These are phyloP conservation scores for Rhegmatorhina hoffmannsi DNA, from an alignment of 2,113 vertebrate species.

Conservation along the genomic window DNA sequence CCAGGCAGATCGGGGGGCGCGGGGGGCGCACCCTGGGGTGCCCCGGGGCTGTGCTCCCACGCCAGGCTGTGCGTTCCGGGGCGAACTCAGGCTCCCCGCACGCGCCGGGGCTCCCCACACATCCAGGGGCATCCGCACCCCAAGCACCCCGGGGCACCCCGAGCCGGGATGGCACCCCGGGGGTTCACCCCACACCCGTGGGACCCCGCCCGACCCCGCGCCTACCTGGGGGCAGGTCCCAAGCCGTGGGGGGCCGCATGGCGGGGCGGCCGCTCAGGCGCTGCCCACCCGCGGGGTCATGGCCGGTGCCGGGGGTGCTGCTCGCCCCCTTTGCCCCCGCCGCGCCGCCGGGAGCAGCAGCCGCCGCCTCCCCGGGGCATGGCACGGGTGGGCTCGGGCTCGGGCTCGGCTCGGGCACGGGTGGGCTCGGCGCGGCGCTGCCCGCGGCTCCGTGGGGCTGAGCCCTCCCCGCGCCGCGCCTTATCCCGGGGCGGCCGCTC, in stretches of 20 bases:
- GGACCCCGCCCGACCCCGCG: constrained; percentile 41
- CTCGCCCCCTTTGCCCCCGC: constrained; percentile 2
- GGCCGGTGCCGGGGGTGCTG: neutral
- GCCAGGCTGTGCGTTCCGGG: neutral
- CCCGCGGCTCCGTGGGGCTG: neutral
- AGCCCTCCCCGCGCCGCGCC: constrained; percentile 37
- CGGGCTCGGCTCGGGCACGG: neutral
- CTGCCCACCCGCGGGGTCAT: neutral
- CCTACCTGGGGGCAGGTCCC: constrained; percentile 63
- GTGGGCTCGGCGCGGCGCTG: neutral
- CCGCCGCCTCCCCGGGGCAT: constrained; percentile 4
- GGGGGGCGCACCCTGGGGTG: neutral
- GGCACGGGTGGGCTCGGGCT: neutral
- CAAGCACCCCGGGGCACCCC: neutral
- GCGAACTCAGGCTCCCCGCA: neutral
- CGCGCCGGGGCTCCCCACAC: neutral
- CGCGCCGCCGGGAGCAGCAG: neutral
- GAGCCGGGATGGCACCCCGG: neutral
- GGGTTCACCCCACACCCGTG: neutral
- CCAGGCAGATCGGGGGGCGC: neutral
- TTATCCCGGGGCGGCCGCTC: constrained; percentile 58
- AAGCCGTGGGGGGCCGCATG: constrained; percentile 69
- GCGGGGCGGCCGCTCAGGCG: constrained; percentile 43
- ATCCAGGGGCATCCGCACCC: neutral
- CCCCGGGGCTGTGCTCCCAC: neutral